Percentiles rank a stretch among this genome's conserved stretches.
Conservation (phyloP, 1,140 invertebrate genomes). For the Ylistrum balloti region DNA sequence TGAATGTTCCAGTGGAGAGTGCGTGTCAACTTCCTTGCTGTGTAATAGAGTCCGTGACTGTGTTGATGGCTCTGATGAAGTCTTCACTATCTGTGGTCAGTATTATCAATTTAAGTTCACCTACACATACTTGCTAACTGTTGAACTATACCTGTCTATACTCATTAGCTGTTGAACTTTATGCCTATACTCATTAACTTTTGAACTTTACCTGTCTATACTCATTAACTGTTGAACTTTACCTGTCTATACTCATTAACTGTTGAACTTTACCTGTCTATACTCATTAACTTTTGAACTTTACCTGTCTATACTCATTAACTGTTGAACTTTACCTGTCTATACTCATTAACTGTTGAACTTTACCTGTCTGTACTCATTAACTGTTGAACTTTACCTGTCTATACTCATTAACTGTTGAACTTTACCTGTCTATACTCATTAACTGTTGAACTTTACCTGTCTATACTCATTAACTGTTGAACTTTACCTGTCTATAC, state of each 20-base stretch:
- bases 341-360: too few species aligned
- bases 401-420: too few species aligned
- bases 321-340: too few species aligned
- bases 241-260: neutral
- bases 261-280: constrained; percentile 71
- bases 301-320: too few species aligned
- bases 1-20: constrained; percentile 88
- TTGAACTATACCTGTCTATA: too few species aligned
- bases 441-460: constrained; percentile 70
- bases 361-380: constrained; percentile 62
- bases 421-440: too few species aligned
- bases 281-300: constrained; percentile 42
- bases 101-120: neutral
- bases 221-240: too few species aligned
- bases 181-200: neutral
- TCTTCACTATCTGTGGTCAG: constrained; percentile 65
- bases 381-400: too few species aligned
- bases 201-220: too few species aligned
- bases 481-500: too few species aligned
- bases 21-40: constrained; percentile 96
- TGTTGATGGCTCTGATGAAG: constrained; percentile 87
- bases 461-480: constrained; percentile 60
- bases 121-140: too few species aligned
- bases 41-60: constrained; percentile 98
- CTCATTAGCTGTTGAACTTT: too few species aligned